These are phyloP conservation scores for Salvator merianae DNA, from an alignment of 2,113 vertebrate species.

Conservation along the genomic window DNA sequence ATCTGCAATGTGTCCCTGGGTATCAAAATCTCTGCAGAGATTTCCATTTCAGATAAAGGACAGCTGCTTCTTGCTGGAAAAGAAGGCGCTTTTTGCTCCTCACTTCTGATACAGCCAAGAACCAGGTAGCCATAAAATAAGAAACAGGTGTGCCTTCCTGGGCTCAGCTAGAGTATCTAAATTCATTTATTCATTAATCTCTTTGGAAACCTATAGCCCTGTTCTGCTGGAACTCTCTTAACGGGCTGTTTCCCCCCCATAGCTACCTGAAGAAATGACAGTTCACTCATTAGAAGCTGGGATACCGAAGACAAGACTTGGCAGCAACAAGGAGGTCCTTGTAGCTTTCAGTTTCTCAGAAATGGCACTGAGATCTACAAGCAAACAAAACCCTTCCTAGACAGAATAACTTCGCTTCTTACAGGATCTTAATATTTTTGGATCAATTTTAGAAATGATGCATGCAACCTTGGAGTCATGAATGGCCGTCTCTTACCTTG, in stretches of 20 bases:
- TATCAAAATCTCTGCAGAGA: not conserved
- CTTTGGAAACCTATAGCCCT: not conserved
- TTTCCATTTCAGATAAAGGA: not conserved
- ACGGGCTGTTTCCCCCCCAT: not conserved
- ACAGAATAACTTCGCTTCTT: not conserved
- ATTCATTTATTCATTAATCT: not conserved
- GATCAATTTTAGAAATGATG: too few species aligned
- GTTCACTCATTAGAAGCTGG: not conserved
- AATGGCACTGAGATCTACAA: not conserved
- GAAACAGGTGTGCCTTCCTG: not conserved
- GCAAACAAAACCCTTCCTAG: not conserved
- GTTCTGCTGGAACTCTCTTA: not conserved
- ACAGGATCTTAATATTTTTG: too few species aligned
- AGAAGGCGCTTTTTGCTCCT: not conserved
- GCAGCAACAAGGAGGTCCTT: not conserved
- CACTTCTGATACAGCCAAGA: not conserved
- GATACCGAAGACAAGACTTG: too few species aligned
- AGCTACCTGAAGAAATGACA: not conserved
- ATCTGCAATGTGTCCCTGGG: too few species aligned
- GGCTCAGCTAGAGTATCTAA: not conserved
- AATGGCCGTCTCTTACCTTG: too few species aligned
- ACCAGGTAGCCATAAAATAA: not conserved
- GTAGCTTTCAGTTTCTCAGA: not conserved
- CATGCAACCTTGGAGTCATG: too few species aligned
- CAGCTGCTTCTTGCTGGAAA: not conserved